Evolutionary conservation across 1,140 invertebrate genomes (phyloP), one percentile per base, ranked within the genome.

Genomic region (Bicyclus anynana): DNA sequence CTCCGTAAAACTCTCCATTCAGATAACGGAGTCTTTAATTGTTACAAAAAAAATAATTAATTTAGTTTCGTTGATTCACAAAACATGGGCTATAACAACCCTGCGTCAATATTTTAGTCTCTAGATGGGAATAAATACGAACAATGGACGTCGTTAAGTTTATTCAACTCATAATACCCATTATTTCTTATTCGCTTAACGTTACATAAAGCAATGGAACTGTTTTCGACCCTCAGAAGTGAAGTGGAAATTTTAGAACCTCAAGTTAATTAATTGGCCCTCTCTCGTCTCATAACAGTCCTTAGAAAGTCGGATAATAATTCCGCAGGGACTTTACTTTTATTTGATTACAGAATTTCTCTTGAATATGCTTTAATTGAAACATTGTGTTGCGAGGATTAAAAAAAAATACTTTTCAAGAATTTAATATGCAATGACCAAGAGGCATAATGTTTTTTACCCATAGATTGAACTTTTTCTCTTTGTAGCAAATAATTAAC

Each of bases 231-330:
- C 29, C 47, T 49, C 47, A 17, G 16, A 44, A 9, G 6, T 14
- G 21, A 49, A 49, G 29, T 35, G 33, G 47, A 49, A 29, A 49
- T 33, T 49, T 49, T 23, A 49, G 47, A 20, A 49, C 26, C 47
- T 37, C 46, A 52, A 55, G 44, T 65, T 59, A 66, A 66, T 66
- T 66, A 66, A 62, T 66, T 66, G 59, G 59, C 53, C 18, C 17
- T 20, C 37, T 60, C 51, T 53, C 56, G 51, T 52, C 46, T 66
- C 59, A 59, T 54, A 66, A 66, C 60, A 59, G 51, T 61, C 57
- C 52, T 65, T 13, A 53, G 54, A 20, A 50, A 55, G 50, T 55
- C 42, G 37, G 52, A 56, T 55, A 53, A 60, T 48, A 44, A 55
- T 46, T 44, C 57, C 48, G 20, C 18, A 1, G 57, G 50, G 53